Conservation (phyloP, 2,797 vertebrate species). For the Acanthurus lineatus region DNA sequence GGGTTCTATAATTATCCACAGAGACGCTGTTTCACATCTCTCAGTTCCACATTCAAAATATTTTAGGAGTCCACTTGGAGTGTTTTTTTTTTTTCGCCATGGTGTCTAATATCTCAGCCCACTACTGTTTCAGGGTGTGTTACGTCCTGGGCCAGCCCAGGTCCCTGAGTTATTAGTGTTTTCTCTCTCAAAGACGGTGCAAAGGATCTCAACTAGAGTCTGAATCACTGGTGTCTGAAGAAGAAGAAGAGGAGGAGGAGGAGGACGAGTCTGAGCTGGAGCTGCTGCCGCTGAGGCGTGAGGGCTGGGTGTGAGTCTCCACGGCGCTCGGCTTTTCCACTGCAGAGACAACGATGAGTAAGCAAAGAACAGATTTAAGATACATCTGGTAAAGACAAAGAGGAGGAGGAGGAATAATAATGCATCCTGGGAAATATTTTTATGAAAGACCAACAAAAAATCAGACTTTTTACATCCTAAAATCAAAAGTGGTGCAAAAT, state of each 20-base stretch:
- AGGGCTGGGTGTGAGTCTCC: slow-evolving; percentile 83
- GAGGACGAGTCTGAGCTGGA: slow-evolving; percentile 94
- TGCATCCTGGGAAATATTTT: neutral
- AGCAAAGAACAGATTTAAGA: neutral
- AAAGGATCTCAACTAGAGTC: slow-evolving; percentile 86
- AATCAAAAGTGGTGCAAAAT: neutral
- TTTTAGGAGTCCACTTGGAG: slow-evolving; percentile 40
- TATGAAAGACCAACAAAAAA: neutral
- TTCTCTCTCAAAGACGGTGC: slow-evolving; percentile 12
- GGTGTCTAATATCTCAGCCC: slow-evolving; percentile 42
- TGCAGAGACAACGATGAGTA: slow-evolving; percentile 48
- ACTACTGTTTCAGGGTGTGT: slow-evolving; percentile 66
- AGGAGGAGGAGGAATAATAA: neutral
- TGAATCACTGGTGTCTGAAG: slow-evolving; percentile 95
- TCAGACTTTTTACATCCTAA: neutral
- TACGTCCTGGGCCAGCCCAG: slow-evolving; percentile 62
- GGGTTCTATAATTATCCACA: slow-evolving; percentile 68
- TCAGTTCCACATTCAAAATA: slow-evolving; percentile 64
- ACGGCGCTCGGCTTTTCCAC: slow-evolving; percentile 86
- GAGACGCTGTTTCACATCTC: slow-evolving; percentile 59
- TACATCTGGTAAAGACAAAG: neutral
- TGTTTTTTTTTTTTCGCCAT: slow-evolving; percentile 10
- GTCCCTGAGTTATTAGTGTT: slow-evolving; percentile 63
- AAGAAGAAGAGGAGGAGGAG: slow-evolving; percentile 91
- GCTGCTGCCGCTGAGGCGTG: slow-evolving; percentile 93